Evolutionary conservation across 2,888 invertebrate species (phyloP), one percentile per base, ranked within the genome.

Genomic region (Labia minor): DNA sequence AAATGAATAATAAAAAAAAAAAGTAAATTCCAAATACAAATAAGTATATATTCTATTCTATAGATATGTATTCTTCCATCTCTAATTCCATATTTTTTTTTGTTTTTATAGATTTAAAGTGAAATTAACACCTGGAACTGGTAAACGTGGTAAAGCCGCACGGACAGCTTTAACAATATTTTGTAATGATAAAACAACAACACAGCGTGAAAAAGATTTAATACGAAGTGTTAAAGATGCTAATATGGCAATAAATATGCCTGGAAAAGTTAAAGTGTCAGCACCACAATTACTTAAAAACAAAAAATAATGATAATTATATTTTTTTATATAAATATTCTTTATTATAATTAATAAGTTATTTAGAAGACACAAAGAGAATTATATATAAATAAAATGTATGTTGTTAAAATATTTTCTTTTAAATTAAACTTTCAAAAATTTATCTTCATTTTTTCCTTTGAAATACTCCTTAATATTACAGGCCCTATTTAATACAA

Each of bases 181-280:
- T 79, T 80, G 92, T 1, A 85, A 88, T 70, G 95, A 96, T 72
- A 90, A 88, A 76, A 76, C 78, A 0, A 85, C 88, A 21, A 83
- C 86, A 0, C 78, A 80, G 1, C 81, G 95, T 61, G 98, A 99
- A 78, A 90, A 87, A 74, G 95, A 97, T 78, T 81, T 98, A 11
- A 80, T 99, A 3, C 92, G 91, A 75, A 90, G 93, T 1, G 88
- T 96, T 8, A 93, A 93, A 77, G 96, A 98, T 74, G 94, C 95
- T 75, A 88, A 89, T 69, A 80, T 95, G 26, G 93, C 95, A 0
- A 83, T 95, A 71, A 98, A 98, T 82, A 87, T 99, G 76, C 98
- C 98, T 10, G 96, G 97, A 37, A 97, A 96, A 80, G 96, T 98
- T 0, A 97, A 97, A 78, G 80, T 98, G 61, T 92, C 94, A 1